phyloP scores from a whole-genome alignment of 2,113 vertebrate genomes.

The Nothocercus julius region DNA sequence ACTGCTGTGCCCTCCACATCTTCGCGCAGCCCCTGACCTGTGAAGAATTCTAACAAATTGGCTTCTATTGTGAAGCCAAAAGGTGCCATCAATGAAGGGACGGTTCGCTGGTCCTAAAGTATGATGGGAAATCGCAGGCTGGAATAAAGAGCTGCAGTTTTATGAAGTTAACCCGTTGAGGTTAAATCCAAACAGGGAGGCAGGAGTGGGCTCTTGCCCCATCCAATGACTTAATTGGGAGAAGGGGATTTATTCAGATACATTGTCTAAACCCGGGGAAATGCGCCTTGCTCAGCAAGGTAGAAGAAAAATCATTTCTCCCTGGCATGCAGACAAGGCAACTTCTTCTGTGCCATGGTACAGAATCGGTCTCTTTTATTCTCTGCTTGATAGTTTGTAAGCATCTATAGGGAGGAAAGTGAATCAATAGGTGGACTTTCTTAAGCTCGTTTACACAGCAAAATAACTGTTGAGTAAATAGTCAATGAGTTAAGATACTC shows the following conservation, averaged over 20 bases:
- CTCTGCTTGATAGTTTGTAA: constrained; percentile 53
- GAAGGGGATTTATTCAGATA: constrained; percentile 12
- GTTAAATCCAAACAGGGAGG: constrained; percentile 65
- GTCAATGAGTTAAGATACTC: constrained; percentile 12
- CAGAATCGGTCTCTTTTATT: constrained; percentile 24
- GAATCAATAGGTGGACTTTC: constrained; percentile 59
- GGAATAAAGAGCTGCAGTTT: constrained; percentile 92
- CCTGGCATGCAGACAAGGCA: neutral
- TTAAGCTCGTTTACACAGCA: constrained; percentile 41
- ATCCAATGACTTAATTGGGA: neutral
- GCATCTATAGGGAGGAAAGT: constrained; percentile 48
- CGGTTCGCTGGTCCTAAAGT: constrained; percentile 95
- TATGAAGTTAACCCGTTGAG: constrained; percentile 97
- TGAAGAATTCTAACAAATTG: constrained; percentile 99
- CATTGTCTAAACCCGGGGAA: neutral
- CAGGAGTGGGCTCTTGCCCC: neutral
- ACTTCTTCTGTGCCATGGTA: neutral
- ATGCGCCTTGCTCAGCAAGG: neutral
- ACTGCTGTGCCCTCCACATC: constrained; percentile 89
- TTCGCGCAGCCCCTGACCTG: constrained; percentile 96
- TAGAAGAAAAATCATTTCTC: neutral
- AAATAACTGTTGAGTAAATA: constrained; percentile 62
- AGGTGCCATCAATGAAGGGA: constrained; percentile 99
- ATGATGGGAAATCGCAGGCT: constrained; percentile 91
- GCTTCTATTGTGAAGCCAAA: constrained; percentile 99